These are phyloP conservation scores for Mesopsocus fuscifrons DNA, from an alignment of 2,888 invertebrate genomes.

Conservation along the genomic window DNA sequence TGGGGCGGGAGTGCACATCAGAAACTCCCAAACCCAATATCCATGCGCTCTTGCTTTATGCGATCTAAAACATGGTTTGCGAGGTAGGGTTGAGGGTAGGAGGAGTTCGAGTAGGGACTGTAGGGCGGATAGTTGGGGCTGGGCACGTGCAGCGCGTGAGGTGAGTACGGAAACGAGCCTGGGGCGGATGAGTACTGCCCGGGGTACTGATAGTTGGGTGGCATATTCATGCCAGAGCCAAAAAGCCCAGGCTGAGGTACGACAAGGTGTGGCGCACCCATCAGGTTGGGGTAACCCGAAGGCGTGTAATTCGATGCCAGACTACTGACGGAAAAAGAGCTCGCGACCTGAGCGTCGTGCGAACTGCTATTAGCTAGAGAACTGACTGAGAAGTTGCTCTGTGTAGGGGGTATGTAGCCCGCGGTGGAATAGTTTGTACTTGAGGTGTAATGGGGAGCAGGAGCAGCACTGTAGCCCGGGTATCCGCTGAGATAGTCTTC, in stretches of 20 bases:
- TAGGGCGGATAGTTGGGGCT: slow-evolving; percentile 48
- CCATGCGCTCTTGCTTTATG: slow-evolving; percentile 29
- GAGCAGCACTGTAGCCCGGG: slow-evolving; percentile 18
- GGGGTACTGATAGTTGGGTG: slow-evolving; percentile 25
- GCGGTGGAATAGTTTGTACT: slow-evolving; percentile 19
- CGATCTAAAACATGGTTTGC: slow-evolving; percentile 30
- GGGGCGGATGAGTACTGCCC: slow-evolving; percentile 13
- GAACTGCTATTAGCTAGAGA: slow-evolving; percentile 22
- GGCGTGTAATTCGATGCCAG: slow-evolving; percentile 23
- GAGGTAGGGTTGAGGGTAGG: slow-evolving; percentile 22
- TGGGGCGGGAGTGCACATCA: slow-evolving; percentile 21
- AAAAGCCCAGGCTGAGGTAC: slow-evolving; percentile 13
- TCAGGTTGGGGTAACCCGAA: slow-evolving; percentile 25
- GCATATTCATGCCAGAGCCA: slow-evolving; percentile 16
- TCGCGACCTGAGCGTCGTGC: slow-evolving; percentile 19
- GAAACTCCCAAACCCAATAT: slow-evolving; percentile 31
- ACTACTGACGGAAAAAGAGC: slow-evolving; percentile 28
- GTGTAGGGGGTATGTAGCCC: slow-evolving; percentile 15
- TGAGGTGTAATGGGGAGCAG: slow-evolving; percentile 19
- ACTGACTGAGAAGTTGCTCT: slow-evolving; percentile 23
- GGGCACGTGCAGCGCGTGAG: slow-evolving; percentile 42
- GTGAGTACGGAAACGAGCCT: slow-evolving; percentile 22
- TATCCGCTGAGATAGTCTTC: slow-evolving; percentile 18
- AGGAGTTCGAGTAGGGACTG: slow-evolving; percentile 24
- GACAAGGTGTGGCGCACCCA: slow-evolving; percentile 25